A percentile compares a stretch with the other conserved stretches of the same genome.
Evolutionary conservation across 2,888 invertebrate genomes (phyloP).

Genomic region (Esperia sulphurella): DNA sequence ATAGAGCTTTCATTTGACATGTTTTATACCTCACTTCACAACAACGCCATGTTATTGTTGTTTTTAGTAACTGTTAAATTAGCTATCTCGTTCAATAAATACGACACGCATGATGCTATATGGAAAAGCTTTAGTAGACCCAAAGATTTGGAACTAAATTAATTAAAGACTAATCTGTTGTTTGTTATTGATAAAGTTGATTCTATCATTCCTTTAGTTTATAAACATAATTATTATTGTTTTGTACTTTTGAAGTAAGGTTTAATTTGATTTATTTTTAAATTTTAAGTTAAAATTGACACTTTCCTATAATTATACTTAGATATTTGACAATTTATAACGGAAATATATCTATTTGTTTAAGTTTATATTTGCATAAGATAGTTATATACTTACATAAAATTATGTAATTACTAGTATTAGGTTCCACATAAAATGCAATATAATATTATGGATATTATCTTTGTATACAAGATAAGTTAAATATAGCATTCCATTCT

Average conservation of each 20-base stretch:
- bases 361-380: constrained; percentile 3
- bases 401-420: constrained; percentile 1
- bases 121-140: constrained; percentile 12
- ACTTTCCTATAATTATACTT: constrained; percentile 5
- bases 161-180: constrained; percentile 13
- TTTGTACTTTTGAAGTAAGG: constrained; percentile 25
- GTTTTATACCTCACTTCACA: no score
- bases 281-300: constrained; percentile 16
- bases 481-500: not conserved
- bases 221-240: constrained; percentile 25
- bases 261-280: constrained; percentile 11
- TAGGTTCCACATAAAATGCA: not conserved
- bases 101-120: no score
- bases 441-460: not conserved
- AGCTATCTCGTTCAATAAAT: no score
- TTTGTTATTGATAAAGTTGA: constrained; percentile 17
- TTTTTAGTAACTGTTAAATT: no score
- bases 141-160: constrained; percentile 23
- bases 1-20: no score
- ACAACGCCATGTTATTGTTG: no score
- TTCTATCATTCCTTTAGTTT: constrained; percentile 57
- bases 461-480: not conserved
- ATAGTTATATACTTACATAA: constrained; percentile 5
- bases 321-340: constrained; percentile 2
- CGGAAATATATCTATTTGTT: constrained; percentile 3